These are phyloP conservation scores for Charaxes varanes DNA, from an alignment of 1,140 invertebrate genomes.

Conservation along the genomic window DNA sequence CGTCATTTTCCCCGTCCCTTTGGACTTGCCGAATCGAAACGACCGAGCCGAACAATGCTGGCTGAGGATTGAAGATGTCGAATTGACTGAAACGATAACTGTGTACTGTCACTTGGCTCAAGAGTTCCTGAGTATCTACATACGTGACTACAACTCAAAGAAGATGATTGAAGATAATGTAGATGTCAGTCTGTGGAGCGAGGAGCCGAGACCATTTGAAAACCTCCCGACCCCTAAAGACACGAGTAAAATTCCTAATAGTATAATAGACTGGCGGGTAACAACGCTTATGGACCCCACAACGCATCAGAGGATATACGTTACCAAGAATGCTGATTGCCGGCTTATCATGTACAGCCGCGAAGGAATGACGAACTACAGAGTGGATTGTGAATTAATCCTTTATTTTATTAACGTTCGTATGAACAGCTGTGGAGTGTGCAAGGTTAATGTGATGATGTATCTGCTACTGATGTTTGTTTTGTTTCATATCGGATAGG, in stretches of 20 bases:
- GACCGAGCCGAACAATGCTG: conserved; percentile 60
- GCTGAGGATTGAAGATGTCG: conserved; percentile 53
- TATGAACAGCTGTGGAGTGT: conserved; percentile 27
- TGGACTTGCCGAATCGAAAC: conserved; percentile 55
- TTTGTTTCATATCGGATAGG: conserved; percentile 20
- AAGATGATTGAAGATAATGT: conserved; percentile 55
- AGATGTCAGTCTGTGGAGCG: conserved; percentile 51
- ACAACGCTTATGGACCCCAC: conserved; percentile 53
- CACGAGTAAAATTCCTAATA: conserved; percentile 21
- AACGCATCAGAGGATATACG: conserved; percentile 44
- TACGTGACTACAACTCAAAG: conserved; percentile 50
- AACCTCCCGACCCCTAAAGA: conserved; percentile 15
- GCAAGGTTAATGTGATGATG: conserved; percentile 13
- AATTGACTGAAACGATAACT: conserved; percentile 44
- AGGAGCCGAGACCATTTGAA: conserved; percentile 26
- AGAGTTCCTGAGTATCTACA: conserved; percentile 39
- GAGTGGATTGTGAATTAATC: conserved; percentile 47
- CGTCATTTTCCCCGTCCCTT: conserved; percentile 44
- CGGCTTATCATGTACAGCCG: conserved; percentile 56
- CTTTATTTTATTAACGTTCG: conserved; percentile 51
- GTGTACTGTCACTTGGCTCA: conserved; percentile 48
- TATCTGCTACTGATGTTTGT: conserved; percentile 21
- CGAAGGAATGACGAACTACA: conserved; percentile 54
- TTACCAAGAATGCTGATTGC: conserved; percentile 45
- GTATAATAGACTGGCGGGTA: conserved; percentile 46